Conservation (phyloP, 2,797 vertebrate genomes). For the Balearica regulorum region DNA sequence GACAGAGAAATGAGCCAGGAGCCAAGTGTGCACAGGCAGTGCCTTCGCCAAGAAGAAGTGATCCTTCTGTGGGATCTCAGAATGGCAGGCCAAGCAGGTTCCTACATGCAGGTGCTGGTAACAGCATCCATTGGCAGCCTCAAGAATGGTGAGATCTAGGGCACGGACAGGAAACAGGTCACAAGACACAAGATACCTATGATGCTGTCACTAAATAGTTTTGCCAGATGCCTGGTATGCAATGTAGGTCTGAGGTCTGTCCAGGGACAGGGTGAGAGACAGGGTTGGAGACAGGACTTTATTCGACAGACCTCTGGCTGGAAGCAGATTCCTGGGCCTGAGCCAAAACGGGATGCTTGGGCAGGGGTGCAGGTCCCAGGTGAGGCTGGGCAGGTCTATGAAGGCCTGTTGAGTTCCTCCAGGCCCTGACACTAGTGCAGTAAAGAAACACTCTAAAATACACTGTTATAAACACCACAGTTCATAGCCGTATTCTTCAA, state of each 20-base stretch:
- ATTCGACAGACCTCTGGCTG: not conserved
- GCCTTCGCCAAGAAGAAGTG: not conserved
- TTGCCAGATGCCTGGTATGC: not conserved
- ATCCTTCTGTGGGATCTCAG: not conserved
- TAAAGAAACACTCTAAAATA: not conserved
- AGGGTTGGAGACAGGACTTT: not conserved
- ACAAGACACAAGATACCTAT: not conserved
- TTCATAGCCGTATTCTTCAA: not conserved
- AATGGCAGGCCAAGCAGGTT: not conserved
- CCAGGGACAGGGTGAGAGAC: not conserved
- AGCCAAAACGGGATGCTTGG: rapidly evolving
- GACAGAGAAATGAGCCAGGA: not conserved
- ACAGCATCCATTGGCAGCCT: not conserved
- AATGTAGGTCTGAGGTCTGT: not conserved
- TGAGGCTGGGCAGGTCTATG: not conserved
- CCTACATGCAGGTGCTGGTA: not conserved
- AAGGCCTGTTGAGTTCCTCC: not conserved
- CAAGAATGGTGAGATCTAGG: not conserved
- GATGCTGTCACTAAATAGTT: not conserved
- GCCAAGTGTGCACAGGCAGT: not conserved
- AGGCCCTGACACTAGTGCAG: not conserved
- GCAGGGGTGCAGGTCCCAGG: not conserved
- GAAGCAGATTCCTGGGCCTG: not conserved
- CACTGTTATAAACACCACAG: not conserved
- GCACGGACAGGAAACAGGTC: not conserved